A percentile compares a stretch with the other conserved stretches of the same genome.
These are phyloP conservation scores for Actinemys pallida DNA, from an alignment of 2,113 vertebrate species.

Conservation along the genomic window DNA sequence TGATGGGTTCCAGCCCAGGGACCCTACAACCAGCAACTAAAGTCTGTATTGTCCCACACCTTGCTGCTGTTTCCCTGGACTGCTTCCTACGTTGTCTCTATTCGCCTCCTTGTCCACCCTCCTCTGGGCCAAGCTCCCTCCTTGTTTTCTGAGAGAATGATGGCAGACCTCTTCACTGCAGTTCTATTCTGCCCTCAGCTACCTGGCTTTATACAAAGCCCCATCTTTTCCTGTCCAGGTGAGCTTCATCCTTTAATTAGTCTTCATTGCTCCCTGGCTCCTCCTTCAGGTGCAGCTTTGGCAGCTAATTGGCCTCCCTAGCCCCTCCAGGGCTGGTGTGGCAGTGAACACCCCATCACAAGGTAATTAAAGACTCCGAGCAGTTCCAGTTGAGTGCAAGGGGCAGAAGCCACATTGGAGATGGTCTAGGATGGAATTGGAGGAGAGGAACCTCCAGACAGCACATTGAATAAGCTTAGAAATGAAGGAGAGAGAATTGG, in stretches of 20 bases:
- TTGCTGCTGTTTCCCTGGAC: not conserved
- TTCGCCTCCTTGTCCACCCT: not conserved
- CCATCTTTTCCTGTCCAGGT: not conserved
- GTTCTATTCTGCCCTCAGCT: not conserved
- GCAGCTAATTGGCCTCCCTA: not conserved
- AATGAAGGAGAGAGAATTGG: not conserved
- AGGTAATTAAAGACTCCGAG: not conserved
- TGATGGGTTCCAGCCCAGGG: not conserved
- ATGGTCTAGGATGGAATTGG: not conserved
- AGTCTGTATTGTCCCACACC: not conserved
- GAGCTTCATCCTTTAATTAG: not conserved
- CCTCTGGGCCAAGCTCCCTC: not conserved
- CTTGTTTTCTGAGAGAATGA: not conserved
- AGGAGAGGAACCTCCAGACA: not conserved
- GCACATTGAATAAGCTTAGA: not conserved
- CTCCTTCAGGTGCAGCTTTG: not conserved
- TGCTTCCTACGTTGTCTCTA: not conserved
- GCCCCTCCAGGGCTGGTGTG: not conserved
- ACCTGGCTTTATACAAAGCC: not conserved
- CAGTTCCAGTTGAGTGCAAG: not conserved
- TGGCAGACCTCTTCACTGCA: not conserved
- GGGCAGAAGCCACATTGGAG: not conserved
- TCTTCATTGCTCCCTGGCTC: not conserved
- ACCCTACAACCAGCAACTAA: not conserved
- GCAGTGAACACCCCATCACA: not conserved